Evolutionary conservation across 1,140 invertebrate species (phyloP), one percentile per base, ranked within the genome.

Genomic region (Rhyzopertha dominica): DNA sequence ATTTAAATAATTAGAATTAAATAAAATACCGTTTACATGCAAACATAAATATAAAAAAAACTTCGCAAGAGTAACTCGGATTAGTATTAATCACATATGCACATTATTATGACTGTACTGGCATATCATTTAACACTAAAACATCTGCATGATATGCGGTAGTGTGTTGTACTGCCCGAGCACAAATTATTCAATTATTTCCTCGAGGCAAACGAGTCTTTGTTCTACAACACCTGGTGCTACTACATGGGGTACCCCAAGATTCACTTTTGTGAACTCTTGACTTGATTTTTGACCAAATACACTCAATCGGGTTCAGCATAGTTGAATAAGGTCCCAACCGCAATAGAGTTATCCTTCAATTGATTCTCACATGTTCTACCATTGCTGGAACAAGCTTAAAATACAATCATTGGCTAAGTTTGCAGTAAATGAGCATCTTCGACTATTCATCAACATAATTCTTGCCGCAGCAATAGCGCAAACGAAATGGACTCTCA

Each of bases 271-370:
- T 18, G 31, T 12, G 16, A 20, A 43, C 12, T 2, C 8, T 35
- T 43, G n/a, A n/a, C n/a, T n/a, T 43, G 14, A 36, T 23, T 43
- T 43, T 43, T 19, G 28, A 43, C 41, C 41, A 36, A 2, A 43
- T 43, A n/a, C 2, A 34, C 20, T 43, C 41, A 5, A 43, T 24
- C 3, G 29, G 41, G 12, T 43, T 35, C 4, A 43, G 19, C 41
- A 43, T 43, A 18, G 41, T 28, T 4, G 41, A 43, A 3, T 43
- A 43, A 3, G 41, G 41, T 18, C 14, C 42, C 9, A 43, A 36
- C 7, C 18, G 5, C 40, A 43, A 34, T 10, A 43, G 14, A 34
- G 40, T 36, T 5, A 29, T 46, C 43, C 3, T 5, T n/a, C 12
- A 46, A 5, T 26, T 39, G 4, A 29, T 46, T 46, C n/a, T 3